Evolutionary conservation across 2,113 vertebrate genomes (phyloP).

Genomic region (Aspiorhynchus laticeps): DNA sequence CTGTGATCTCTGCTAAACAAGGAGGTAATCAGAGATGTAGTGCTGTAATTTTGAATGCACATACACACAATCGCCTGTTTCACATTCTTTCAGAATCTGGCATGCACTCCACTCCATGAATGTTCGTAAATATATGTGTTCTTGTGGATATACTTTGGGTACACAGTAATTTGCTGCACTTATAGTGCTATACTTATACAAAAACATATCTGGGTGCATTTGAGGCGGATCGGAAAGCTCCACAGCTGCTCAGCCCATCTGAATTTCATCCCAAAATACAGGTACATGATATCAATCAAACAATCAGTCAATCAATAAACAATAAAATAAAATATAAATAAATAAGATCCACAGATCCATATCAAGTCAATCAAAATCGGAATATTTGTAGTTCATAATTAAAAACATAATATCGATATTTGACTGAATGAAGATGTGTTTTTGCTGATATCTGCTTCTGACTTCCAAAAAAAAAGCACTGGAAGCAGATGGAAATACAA

Average conservation of each 20-base stretch:
- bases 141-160: background rate
- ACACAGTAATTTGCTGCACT: background rate
- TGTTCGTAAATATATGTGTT: background rate
- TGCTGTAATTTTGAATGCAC: slow-evolving; percentile 26
- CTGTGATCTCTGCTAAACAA: slow-evolving; percentile 16
- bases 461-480: no score
- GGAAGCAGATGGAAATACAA: no score
- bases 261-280: background rate
- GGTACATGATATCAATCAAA: background rate
- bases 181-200: background rate
- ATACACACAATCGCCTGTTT: background rate
- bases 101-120: background rate
- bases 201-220: background rate
- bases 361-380: no score
- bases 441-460: no score
- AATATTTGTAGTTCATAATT: no score
- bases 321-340: no score
- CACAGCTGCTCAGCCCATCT: background rate
- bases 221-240: background rate
- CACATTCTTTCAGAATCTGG: background rate
- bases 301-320: no score
- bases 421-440: no score
- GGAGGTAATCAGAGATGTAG: slow-evolving; percentile 23
- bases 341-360: no score
- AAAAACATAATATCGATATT: no score